phyloP scores from a whole-genome alignment of 2,797 vertebrate species.

The Heliangelus exortis region DNA sequence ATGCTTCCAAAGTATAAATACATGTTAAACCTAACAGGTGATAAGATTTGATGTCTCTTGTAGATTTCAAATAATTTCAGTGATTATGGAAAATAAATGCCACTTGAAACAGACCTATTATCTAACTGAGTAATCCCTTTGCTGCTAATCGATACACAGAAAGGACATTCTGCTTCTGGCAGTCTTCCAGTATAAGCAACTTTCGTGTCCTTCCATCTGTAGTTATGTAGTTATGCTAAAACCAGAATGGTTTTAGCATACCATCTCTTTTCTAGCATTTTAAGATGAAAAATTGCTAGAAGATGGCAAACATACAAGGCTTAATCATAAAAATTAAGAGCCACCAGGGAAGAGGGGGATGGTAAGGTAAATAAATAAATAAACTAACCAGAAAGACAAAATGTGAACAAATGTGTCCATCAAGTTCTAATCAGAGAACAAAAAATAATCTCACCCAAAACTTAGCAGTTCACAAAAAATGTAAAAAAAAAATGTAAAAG shows the following conservation, averaged over 20 bases:
- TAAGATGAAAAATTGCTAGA: not conserved
- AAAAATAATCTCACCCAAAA: not conserved
- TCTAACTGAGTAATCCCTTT: not conserved
- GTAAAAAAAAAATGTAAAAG: not conserved
- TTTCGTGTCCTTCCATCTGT: not conserved
- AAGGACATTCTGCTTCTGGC: not conserved
- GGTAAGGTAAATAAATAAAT: not conserved
- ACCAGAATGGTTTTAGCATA: fast-evolving
- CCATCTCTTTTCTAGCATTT: not conserved
- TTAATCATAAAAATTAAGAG: not conserved
- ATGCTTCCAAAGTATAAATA: not conserved
- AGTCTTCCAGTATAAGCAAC: not conserved
- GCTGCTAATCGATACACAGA: not conserved
- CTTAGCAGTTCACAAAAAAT: not conserved
- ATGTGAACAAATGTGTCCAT: fast-evolving
- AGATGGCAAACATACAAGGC: not conserved
- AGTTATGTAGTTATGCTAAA: too few relatives aligned
- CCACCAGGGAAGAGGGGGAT: not conserved
- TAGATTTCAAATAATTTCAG: not conserved
- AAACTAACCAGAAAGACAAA: too few relatives aligned
- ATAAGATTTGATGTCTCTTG: not conserved
- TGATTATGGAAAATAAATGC: not conserved
- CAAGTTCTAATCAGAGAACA: not conserved
- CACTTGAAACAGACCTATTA: not conserved
- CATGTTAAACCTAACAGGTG: not conserved